Base-by-base conservation (phyloP, 35 echinoderm and acorn worm genomes). In the Apostichopus californicus region DNA sequence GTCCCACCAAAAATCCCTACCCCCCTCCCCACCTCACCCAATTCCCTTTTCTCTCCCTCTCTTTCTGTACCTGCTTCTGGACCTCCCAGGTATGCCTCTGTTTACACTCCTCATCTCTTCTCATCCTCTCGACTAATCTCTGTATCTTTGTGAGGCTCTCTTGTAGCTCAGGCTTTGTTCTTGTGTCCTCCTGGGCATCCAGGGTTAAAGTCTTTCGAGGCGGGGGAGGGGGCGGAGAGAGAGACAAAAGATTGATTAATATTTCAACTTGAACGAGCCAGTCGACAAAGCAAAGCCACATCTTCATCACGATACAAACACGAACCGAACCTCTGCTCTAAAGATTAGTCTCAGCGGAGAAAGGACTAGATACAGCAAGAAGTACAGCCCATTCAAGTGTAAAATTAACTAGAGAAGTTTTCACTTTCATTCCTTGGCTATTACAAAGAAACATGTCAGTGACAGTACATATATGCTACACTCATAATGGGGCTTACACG, bases 31-130 rank as follows among this genome's bases (percentile, higher is more conserved):
- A 0, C 78, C 78, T 24, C 78, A 2, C 24, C 78, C 8, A 18
- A 20, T 21, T 0, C 1, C 80, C 77, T 56, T 54, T 86, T 57
- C 85, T 66, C 25, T 54, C 87, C 26, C 73, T 24, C 20, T 9
- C 83, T 24, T 4, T 82, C 10, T 78, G 93, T 91, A 96, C 95
- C 91, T 97, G 95, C 77, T 91, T 92, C 82, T 94, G 93, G 5
- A 97, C 91, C 93, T 97, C 91, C 95, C 93, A 97, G 9, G 95
- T 94, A 56, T 94, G 93, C 22, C 61, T 60, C 68, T 88, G 85
- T 13, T 94, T 88, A 73, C 58, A 78, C 70, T 97, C 87, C 21
- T 96, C 92, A 77, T 88, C 92, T 58, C 86, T 83, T 56, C 93
- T 89, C 66, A 97, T 87, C 79, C 86, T 87, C 79, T 94, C 90